These are phyloP conservation scores for Frieseomelitta varia DNA, from an alignment of 1,140 invertebrate genomes.

Conservation along the genomic window DNA sequence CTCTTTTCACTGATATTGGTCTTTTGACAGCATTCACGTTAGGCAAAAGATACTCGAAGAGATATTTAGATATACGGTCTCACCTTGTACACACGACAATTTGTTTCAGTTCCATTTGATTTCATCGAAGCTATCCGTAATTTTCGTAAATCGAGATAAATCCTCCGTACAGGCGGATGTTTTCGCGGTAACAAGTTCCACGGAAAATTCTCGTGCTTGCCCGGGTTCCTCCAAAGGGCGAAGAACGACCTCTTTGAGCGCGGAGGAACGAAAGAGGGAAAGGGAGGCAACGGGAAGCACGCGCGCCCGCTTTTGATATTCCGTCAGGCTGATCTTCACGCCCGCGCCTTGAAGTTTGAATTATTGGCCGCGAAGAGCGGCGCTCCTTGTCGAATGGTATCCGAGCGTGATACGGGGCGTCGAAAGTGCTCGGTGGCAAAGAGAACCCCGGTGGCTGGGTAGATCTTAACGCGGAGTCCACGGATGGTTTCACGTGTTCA, in stretches of 20 bases:
- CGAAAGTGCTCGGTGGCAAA: constrained; percentile 60
- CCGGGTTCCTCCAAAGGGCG: constrained; percentile 32
- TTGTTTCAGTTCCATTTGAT: not conserved
- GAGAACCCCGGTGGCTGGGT: constrained; percentile 52
- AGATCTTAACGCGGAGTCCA: constrained; percentile 9
- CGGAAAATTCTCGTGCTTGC: not conserved
- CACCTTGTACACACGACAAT: not conserved
- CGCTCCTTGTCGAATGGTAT: constrained; percentile 72
- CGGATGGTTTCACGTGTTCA: constrained; percentile 20
- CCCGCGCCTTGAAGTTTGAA: constrained; percentile 72
- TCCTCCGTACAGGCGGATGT: not conserved
- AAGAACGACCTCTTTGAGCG: constrained; percentile 37
- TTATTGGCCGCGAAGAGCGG: constrained; percentile 69
- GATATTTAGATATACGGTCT: too few species aligned
- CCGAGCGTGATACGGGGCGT: constrained; percentile 63
- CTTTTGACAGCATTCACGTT: too few species aligned
- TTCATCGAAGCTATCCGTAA: not conserved
- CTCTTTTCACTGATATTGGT: too few species aligned
- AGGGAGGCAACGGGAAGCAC: constrained; percentile 26
- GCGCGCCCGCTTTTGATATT: constrained; percentile 64
- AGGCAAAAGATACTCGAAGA: too few species aligned
- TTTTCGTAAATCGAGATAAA: not conserved
- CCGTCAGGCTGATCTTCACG: constrained; percentile 66
- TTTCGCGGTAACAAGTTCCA: not conserved
- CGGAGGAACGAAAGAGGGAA: not conserved